These are phyloP conservation scores for Nineta flava DNA, from an alignment of 2,888 invertebrate genomes.

Conservation along the genomic window DNA sequence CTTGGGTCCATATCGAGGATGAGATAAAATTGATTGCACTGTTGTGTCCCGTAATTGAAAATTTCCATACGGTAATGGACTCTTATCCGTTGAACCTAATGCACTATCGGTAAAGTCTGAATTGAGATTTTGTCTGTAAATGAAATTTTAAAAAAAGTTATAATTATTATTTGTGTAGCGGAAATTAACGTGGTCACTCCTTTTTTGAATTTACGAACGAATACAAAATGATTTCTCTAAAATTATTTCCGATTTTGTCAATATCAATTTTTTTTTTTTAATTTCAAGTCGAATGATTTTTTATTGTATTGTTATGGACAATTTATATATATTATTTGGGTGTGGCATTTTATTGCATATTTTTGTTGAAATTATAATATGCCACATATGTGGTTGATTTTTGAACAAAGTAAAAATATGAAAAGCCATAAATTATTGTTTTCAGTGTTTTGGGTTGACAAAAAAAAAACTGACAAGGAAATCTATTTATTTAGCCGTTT, in stretches of 20 bases:
- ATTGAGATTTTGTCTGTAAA: constrained; percentile 76
- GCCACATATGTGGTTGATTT: too few relatives aligned
- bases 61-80: constrained; percentile 84
- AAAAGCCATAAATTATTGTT: too few relatives aligned
- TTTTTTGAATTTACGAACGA: background rate
- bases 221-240: background rate
- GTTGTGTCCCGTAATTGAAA: constrained; percentile 87
- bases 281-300: background rate
- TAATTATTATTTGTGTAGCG: background rate
- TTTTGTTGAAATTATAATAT: too few relatives aligned
- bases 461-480: too few relatives aligned
- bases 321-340: too few relatives aligned
- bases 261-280: background rate
- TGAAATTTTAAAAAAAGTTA: background rate
- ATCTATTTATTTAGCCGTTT: too few relatives aligned
- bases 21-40: constrained; percentile 77
- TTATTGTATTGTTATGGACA: background rate
- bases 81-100: constrained; percentile 81
- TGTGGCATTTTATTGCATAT: too few relatives aligned
- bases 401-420: too few relatives aligned
- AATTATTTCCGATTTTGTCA: background rate
- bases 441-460: too few relatives aligned
- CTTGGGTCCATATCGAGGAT: constrained; percentile 83
- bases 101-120: constrained; percentile 93
- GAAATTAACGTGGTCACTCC: too few relatives aligned